Base-by-base conservation (phyloP, 2,888 invertebrate genomes). In the Chymomyza procnemis region DNA sequence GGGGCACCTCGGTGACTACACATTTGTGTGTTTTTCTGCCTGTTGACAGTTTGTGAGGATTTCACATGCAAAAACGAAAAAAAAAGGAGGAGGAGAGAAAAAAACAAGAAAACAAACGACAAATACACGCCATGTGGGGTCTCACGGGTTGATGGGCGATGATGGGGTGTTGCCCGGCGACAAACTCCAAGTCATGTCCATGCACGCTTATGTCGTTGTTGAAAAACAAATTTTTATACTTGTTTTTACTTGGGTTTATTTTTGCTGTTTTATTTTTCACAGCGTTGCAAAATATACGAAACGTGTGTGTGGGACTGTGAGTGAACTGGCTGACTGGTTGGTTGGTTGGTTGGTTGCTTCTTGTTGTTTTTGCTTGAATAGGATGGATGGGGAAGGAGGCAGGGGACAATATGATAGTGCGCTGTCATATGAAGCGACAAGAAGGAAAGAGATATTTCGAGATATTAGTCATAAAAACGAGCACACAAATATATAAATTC, bases 391-490 rank as follows among this genome's bases (percentile, higher is more conserved):
- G 16, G 21, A 4, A 60, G 8, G n/a, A n/a, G n/a, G n/a, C n/a
- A n/a, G n/a, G n/a, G n/a, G n/a, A n/a, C n/a, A n/a, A n/a, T n/a
- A 59, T 68, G 71, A 82, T 86, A 82, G 87, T 82, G 86, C 68
- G 19, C 64, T 19, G 58, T 67, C 83, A 61, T 76, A 81, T 67
- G 64, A 48, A 64, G 54, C 66, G 81, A 71, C 74, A 71, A 26
- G 34, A 12, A 41, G 34, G 34, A 71, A 75, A 76, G 62, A 55
- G 75, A 79, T 85, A 78, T 86, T 85, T 79, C 74, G 63, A 78
- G 88, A 88, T 88, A 88, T 88, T 88, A 88, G 88, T 82, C 88
- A 87, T 88, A 88, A 88, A 80, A 82, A 87, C 64, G 78, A 76
- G 76, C 72, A 73, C 79, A 82, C 71, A 81, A 71, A 79, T 67